Percentiles rank a stretch among this genome's conserved stretches.
These are phyloP conservation scores for Sebastes paucispinis DNA, from an alignment of 2,797 vertebrate genomes.

Conservation along the genomic window DNA sequence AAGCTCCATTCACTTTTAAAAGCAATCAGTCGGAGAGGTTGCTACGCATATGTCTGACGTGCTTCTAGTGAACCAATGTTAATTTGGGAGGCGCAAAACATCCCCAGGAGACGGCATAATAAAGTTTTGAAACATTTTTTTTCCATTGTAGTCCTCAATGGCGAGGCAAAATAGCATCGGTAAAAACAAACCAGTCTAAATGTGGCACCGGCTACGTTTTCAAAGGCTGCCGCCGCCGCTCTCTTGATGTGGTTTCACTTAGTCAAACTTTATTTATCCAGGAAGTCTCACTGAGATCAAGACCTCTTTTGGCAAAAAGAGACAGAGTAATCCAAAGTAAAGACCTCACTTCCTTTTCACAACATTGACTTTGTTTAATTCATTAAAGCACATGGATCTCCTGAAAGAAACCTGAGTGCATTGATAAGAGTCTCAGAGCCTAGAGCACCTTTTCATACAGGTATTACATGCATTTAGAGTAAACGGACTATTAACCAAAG, in stretches of 20 bases:
- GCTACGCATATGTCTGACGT: not conserved
- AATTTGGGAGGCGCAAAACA: not conserved
- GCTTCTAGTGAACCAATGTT: not conserved
- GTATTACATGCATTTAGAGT: too few species aligned
- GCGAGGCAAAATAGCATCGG: slow-evolving; percentile 4
- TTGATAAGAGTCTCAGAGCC: not conserved
- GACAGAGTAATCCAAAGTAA: slow-evolving; percentile 10
- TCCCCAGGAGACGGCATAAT: not conserved
- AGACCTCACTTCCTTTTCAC: slow-evolving; percentile 6
- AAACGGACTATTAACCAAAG: too few species aligned
- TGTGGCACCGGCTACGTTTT: slow-evolving; percentile 5
- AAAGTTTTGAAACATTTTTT: slow-evolving; percentile 1
- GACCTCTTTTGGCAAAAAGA: not conserved
- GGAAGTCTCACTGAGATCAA: slow-evolving; percentile 33
- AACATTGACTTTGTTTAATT: not conserved
- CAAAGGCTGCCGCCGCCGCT: not conserved
- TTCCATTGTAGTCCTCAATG: not conserved
- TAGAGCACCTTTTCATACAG: too few species aligned
- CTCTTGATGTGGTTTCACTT: slow-evolving; percentile 36
- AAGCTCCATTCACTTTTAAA: not conserved
- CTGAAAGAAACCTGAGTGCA: not conserved
- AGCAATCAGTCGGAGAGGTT: not conserved
- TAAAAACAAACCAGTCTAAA: slow-evolving; percentile 30
- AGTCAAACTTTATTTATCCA: slow-evolving; percentile 20
- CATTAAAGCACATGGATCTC: not conserved